A percentile compares a stretch with the other conserved stretches of the same genome.
Conservation (phyloP, 2,797 vertebrate genomes). For the Lophius americanus region DNA sequence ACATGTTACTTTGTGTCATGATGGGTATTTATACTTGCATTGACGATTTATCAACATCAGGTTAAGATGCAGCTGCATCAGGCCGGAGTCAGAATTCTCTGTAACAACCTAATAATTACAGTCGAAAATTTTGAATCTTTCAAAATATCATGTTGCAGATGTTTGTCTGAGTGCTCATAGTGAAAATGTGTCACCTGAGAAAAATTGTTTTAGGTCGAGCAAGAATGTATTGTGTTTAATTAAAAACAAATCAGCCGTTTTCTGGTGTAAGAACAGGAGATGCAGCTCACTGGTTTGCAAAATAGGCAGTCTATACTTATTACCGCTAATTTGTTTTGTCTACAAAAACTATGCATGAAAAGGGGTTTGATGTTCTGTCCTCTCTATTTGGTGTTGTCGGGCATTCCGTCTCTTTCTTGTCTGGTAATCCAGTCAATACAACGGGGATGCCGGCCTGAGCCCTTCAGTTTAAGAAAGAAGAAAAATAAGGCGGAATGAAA, state of each 20-base stretch:
- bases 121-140: not conserved
- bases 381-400: constrained; percentile 73
- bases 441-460: too few species aligned
- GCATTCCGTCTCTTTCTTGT: constrained; percentile 55
- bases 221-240: not conserved
- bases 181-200: too few species aligned
- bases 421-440: constrained; percentile 59
- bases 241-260: constrained; percentile 38
- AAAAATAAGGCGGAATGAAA: constrained; percentile 28
- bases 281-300: constrained; percentile 47
- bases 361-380: constrained; percentile 57
- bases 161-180: too few species aligned
- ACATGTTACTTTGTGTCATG: not conserved
- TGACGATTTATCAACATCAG: constrained; percentile 25
- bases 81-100: not conserved
- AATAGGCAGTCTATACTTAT: constrained; percentile 28
- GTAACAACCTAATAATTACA: not conserved
- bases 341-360: constrained; percentile 57
- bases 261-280: constrained; percentile 15
- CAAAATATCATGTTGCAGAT: not conserved
- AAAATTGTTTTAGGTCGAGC: constrained; percentile 11
- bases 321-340: constrained; percentile 2
- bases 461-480: not conserved
- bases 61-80: constrained; percentile 8
- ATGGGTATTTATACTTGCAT: not conserved